Base-by-base conservation (phyloP, 2,888 invertebrate species). In the Phortica okadai region DNA sequence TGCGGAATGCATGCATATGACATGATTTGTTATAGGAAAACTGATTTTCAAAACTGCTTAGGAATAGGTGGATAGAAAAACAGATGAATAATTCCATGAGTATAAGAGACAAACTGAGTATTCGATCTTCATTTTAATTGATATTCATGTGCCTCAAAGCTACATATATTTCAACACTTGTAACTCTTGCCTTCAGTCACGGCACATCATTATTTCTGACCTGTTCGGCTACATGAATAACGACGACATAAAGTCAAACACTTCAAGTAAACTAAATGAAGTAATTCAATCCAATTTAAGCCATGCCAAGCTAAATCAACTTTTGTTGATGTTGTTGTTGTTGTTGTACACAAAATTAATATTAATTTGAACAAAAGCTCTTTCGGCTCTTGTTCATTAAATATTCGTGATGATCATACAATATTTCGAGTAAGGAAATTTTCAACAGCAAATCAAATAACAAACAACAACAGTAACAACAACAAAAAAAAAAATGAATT, bases 281-380 rank as follows among this genome's bases (percentile, higher is more conserved):
- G 21, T 21, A 14, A 10, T n/a, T n/a, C 54, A 54, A 54, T n/a
- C 11, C 59, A 21, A 21, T 21, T 21, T 21, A 21, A 21, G 21
- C 21, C 21, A 21, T 21, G 21, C 21, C 21, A 16, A 59, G 7
- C 21, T n/a, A 59, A 7, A 59, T 8, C 59, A 6, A 59, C 6
- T 16, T 59, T 14, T n/a, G 7, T 6, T 58, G n/a, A 58, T 6
- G 58, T 16, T 59, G 59, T 16, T 16, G 59, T 16, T 16, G 14
- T 25, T 54, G 72, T 54, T 54, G 72, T 33, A 33, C 56, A 33
- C 54, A 59, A 81, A 85, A 85, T 87, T 87, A 82, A 87, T 85
- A 85, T 85, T 85, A 85, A 85, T 85, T 85, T 84, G 77, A 77
- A 79, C 81, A 66, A 66, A 41, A 66, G 41, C 33, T 41, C 41